Evolutionary conservation across 2,797 vertebrate species (phyloP).

Genomic region (Lacerta agilis): DNA sequence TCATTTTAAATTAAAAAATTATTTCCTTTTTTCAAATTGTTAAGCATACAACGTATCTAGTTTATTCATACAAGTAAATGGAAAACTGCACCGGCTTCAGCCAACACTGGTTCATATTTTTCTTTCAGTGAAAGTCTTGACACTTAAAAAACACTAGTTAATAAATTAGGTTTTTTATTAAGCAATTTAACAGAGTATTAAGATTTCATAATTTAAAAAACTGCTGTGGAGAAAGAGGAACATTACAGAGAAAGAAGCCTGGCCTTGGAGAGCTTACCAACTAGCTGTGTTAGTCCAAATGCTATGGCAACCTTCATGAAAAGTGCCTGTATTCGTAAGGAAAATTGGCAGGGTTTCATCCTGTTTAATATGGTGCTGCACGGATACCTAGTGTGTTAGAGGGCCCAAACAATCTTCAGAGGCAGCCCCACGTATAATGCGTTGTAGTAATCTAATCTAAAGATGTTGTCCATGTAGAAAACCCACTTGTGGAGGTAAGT

Average conservation of each 20-base stretch:
- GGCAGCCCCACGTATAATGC: too few species aligned
- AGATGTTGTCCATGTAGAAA: background rate
- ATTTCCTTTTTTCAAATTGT: slow-evolving; percentile 60
- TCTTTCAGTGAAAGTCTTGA: slow-evolving; percentile 54
- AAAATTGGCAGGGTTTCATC: background rate
- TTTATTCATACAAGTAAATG: slow-evolving; percentile 57
- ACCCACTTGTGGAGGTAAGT: too few species aligned
- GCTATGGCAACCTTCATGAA: slow-evolving; percentile 12
- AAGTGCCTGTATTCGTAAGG: background rate
- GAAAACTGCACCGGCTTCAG: slow-evolving; percentile 55
- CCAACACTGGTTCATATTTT: slow-evolving; percentile 47
- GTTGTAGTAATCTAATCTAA: too few species aligned
- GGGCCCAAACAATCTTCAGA: background rate
- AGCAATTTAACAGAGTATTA: slow-evolving; percentile 58
- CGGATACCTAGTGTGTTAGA: background rate
- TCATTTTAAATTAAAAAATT: slow-evolving; percentile 70
- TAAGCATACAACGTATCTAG: slow-evolving; percentile 1
- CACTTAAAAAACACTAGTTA: slow-evolving; percentile 61
- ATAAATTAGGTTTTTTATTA: slow-evolving; percentile 70
- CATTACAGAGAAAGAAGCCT: slow-evolving; percentile 45
- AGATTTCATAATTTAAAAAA: slow-evolving; percentile 67
- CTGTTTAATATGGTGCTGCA: slow-evolving; percentile 2
- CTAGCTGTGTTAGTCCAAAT: background rate
- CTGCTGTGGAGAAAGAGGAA: slow-evolving; percentile 63
- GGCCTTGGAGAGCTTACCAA: slow-evolving; percentile 3